These are phyloP conservation scores for Hemibagrus wyckioides DNA, from an alignment of 2,113 vertebrate genomes.

Conservation along the genomic window DNA sequence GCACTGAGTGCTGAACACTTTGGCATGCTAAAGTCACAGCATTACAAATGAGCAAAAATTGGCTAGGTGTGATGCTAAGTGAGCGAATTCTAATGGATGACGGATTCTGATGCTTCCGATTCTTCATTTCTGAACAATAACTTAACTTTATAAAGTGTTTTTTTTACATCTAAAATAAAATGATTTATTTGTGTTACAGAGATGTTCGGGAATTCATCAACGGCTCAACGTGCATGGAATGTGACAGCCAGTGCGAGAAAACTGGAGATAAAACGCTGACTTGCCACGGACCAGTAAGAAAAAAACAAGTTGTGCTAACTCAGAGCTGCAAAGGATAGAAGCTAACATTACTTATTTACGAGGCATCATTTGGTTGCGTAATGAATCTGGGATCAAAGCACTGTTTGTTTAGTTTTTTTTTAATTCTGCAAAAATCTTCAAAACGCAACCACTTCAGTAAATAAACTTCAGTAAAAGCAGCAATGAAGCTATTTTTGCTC, in stretches of 20 bases:
- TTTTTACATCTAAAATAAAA: not conserved
- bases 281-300: conserved; percentile 87
- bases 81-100: too few species aligned
- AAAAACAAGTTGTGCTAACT: not conserved
- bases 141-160: not conserved
- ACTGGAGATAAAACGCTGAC: conserved; percentile 84
- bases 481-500: not conserved
- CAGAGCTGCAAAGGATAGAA: not conserved
- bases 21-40: not conserved
- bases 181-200: conserved; percentile 69
- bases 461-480: not conserved
- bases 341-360: not conserved
- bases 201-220: conserved; percentile 91
- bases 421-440: not conserved
- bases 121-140: too few species aligned
- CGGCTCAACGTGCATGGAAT: conserved; percentile 88
- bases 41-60: too few species aligned
- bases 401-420: not conserved
- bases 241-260: conserved; percentile 92
- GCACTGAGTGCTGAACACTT: not conserved
- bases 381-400: not conserved
- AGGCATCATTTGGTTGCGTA: not conserved
- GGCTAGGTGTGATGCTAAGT: too few species aligned
- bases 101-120: too few species aligned
- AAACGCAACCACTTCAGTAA: not conserved